Evolutionary conservation across 1,140 invertebrate species (phyloP).

Genomic region (Homarus americanus): DNA sequence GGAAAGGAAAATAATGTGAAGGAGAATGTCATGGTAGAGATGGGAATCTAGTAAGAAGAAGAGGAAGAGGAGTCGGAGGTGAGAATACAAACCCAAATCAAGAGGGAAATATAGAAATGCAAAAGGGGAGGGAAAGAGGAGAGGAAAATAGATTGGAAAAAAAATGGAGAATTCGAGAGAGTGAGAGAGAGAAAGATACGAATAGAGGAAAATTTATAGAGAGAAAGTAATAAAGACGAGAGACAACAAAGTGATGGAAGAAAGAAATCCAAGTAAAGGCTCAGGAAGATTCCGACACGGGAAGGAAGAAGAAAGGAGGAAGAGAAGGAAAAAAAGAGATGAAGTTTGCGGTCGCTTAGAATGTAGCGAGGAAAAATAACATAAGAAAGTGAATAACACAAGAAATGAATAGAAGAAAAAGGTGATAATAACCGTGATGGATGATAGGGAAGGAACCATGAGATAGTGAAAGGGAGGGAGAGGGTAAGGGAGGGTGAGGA

Average conservation of each 20-base stretch:
- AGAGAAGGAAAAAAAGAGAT: neutral
- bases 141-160: no score
- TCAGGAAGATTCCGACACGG: neutral
- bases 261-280: neutral
- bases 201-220: neutral
- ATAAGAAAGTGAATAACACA: constrained; percentile 30
- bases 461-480: no score
- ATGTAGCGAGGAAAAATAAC: neutral
- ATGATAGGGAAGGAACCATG: no score
- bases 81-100: neutral
- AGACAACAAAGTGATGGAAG: neutral
- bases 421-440: no score
- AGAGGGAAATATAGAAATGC: no score
- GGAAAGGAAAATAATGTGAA: no score
- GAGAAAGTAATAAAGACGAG: neutral
- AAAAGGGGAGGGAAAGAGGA: no score
- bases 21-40: neutral
- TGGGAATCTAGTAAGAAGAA: neutral
- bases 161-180: no score
- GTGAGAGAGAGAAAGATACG: neutral
- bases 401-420: constrained; percentile 55
- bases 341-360: no score
- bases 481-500: no score
- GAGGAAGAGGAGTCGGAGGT: neutral
- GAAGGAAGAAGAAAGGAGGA: neutral